Base-by-base conservation (phyloP, 2,797 vertebrate genomes). In the Podarcis siculus region DNA sequence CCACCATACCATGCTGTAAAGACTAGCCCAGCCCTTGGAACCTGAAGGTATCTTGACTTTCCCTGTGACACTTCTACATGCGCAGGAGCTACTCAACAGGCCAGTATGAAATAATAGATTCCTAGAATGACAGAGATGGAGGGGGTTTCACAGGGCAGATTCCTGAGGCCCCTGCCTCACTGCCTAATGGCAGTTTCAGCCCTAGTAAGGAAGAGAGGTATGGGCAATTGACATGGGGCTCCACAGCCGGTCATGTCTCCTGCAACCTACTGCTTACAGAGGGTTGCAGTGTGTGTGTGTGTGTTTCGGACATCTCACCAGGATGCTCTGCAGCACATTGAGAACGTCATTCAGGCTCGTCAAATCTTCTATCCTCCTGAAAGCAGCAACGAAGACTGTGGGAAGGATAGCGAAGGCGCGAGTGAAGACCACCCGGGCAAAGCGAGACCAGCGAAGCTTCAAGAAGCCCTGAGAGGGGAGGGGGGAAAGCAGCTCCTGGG, bases 321-420 rank as follows among this genome's bases (percentile, higher is more conserved):
- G 92, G 61, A 97, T 93, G 85, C 97, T 98, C 94, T 98, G 97
- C 45, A 97, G 94, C 55, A 97, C 97, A 0, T 97, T 98, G 86
- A 98, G 97, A 19, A 97, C 83, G 87, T 98, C 97, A 0, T 98
- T 98, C 95, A 98, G 96, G 80, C 93, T 92, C 0, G 97, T 96
- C 82, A 98, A 93, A 82, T 97, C 96, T 66, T 25, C 87, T 30
- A 97, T 84, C 0, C 97, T 96, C 84, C 95, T 95, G 95, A 97
- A 97, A 83, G 95, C 69, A 0, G 97, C 97, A 85, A 98, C 94
- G 0, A 97, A 91, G 82, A 97, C 25, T 0, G 97, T 97, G 88
- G 97, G 97, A 72, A 97, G 92, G 93, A 98, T 97, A 87, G 97
- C 97, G 0, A 96, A 96, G 86, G 96, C 97, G 84, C 97, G 96